Evolutionary conservation across 2,888 invertebrate species (phyloP), one percentile per base, ranked within the genome.

Genomic region (Cetonia aurata): DNA sequence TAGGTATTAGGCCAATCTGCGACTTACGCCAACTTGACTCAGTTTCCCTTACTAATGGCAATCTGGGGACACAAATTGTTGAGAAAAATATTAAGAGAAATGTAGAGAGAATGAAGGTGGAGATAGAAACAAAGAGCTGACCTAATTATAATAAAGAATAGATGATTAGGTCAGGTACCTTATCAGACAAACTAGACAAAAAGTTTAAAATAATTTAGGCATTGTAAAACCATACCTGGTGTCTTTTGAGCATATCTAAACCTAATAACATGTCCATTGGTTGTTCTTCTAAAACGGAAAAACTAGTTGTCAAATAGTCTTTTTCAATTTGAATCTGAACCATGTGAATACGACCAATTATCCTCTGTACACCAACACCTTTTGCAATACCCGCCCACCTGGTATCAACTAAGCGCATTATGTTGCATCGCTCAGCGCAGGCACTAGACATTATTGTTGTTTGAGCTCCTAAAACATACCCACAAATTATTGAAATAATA

Each of bases 221-320:
- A 42, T 9, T 6, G 33, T 55, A 15, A 1, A 67, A 41, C 72
- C 75, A 70, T 81, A 94, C 95, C 89, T 97, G 98, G 88, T 99
- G 98, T 78, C 98, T 87, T 85, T 95, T 96, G 0, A 99, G 88
- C 97, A 99, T 98, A 81, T 99, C 99, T 67, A 99, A 70, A 0
- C 99, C 99, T 12, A 99, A 87, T 70, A 99, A 86, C 96, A 99
- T 97, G 80, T 99, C 99, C 96, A 99, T 98, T 0, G 96, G 95
- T 83, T 99, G 98, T 78, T 98, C 94, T 81, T 97, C 96, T 56
- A 99, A 88, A 46, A 99, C 96, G 37, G 97, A 96, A 85, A 99
- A 99, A 48, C 98, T 98, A 2, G 98, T 96, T 0, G 96, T 96
- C 50, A 99, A 88, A 84, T 95, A 97, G 81, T 95, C 96, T 75